Evolutionary conservation across 2,888 invertebrate species (phyloP), one percentile per base, ranked within the genome.

Genomic region (Acleris literana): DNA sequence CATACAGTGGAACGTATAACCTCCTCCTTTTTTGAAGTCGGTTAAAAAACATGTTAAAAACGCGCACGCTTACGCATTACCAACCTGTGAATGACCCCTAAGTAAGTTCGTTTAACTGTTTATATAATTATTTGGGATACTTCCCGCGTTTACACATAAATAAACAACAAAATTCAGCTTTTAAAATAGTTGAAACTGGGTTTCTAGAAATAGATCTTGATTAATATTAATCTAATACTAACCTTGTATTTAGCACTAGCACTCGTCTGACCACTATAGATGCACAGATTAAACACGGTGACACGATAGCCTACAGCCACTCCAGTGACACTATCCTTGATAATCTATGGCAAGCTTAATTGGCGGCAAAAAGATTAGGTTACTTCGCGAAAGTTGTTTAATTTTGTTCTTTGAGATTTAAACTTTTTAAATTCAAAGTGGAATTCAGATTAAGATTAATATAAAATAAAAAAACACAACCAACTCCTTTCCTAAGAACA

Each of bases 181-280:
- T 39, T 13, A 39, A 33, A 39, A 13, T 13, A 13, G 39, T 39
- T 39, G 3, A 39, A 13, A 13, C 9, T 39, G 39, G 39, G 0
- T 39, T 39, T 39, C 39, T 39, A 39, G 39, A 13, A 39, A 13
- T 13, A 39, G 13, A 7, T 46, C n/a, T 46, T 9, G 16, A n/a
- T 16, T 46, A n/a, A 5, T n/a, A 5, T n/a, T 46, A 54, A 46
- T 48, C 43, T 55, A 22, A 16, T 48, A 54, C 59, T 22, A 18
- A 64, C 54, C 64, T 60, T 49, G 54, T 60, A 64, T 49, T 49
- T 54, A 49, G 64, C 49, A 54, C 54, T 17, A 17, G 48, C 59
- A 46, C 58, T 58, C 53, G 58, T 43, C 48, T 48, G 54, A 49
- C 53, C 58, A 17, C 64, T 39, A 25, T 49, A 59, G 58, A 43